Evolutionary conservation across 2,888 invertebrate genomes (phyloP).

Genomic region (Leptinotarsa peninsularis): DNA sequence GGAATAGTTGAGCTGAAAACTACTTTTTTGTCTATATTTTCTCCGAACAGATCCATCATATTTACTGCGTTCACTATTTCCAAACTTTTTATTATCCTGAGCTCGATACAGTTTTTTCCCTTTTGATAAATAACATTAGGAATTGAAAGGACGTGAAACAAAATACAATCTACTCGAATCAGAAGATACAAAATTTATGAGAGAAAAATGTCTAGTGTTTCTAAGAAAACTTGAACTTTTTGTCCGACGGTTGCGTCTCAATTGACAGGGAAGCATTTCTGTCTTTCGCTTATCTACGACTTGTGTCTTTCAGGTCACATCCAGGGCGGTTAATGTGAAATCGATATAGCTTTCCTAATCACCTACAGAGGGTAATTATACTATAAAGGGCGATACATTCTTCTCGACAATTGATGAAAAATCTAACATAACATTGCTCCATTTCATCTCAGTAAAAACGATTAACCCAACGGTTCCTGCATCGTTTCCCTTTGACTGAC

Average conservation of each 20-base stretch:
- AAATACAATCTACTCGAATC: background rate
- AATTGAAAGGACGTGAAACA: too few species aligned
- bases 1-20: too few species aligned
- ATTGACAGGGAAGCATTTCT: background rate
- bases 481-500: background rate
- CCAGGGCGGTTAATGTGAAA: slow-evolving; percentile 2
- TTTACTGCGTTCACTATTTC: too few species aligned
- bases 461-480: background rate
- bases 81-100: too few species aligned
- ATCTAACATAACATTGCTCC: background rate
- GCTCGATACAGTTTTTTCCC: too few species aligned
- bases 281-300: background rate
- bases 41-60: too few species aligned
- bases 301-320: background rate
- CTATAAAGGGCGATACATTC: background rate
- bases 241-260: background rate
- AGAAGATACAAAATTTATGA: background rate
- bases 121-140: too few species aligned
- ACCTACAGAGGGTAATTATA: background rate
- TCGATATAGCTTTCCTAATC: slow-evolving; percentile 1
- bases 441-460: background rate
- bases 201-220: background rate
- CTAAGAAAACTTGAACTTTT: background rate
- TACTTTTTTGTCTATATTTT: too few species aligned
- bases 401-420: background rate